Conservation (phyloP, 23 tunicate genomes). For the Diplosoma virens region DNA sequence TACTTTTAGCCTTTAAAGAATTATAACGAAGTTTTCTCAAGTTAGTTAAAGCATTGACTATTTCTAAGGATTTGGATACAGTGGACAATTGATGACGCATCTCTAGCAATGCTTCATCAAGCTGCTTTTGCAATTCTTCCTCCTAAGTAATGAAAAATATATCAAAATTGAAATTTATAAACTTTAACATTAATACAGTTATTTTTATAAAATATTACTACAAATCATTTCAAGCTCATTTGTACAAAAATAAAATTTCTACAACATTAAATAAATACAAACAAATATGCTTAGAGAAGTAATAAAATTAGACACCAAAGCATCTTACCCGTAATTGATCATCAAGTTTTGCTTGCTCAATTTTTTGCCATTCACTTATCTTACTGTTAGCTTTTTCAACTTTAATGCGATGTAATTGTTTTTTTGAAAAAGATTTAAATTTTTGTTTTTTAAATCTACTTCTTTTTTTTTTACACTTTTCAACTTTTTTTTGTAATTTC, state of each 20-base stretch:
- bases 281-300: too few relatives aligned
- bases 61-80: conserved; percentile 34
- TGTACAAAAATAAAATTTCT: too few relatives aligned
- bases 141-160: conserved; percentile 40
- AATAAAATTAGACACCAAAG: background rate
- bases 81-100: conserved; percentile 40
- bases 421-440: background rate
- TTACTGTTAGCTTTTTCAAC: conserved; percentile 21
- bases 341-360: conserved; percentile 24
- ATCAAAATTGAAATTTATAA: too few relatives aligned
- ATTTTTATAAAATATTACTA: too few relatives aligned
- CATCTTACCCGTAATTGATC: conserved; percentile 29
- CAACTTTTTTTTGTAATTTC: conserved; percentile 27
- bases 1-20: conserved; percentile 39
- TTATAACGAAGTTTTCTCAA: conserved; percentile 49
- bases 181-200: too few relatives aligned
- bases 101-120: conserved; percentile 63
- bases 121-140: conserved; percentile 55
- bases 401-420: background rate
- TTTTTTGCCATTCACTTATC: conserved; percentile 38
- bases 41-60: conserved; percentile 37
- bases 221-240: too few relatives aligned
- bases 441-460: conserved; percentile 21
- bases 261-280: too few relatives aligned
- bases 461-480: conserved; percentile 29